phyloP scores from a whole-genome alignment of 2,888 invertebrate genomes.

The Odontocolon sp. region DNA sequence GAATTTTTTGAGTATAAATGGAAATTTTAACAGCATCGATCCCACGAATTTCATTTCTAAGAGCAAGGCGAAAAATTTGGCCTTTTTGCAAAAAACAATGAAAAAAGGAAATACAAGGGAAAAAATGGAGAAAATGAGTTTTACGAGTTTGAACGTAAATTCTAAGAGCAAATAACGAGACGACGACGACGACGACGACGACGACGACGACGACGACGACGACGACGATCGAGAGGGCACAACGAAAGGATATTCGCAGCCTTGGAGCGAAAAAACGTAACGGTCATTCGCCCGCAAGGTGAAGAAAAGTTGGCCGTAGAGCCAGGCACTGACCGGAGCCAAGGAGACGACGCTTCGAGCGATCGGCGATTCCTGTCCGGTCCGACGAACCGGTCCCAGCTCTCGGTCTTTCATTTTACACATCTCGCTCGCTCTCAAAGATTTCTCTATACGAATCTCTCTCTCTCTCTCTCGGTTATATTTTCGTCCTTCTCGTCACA shows the following conservation, averaged over 20 bases:
- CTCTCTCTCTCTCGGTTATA: conserved; percentile 34
- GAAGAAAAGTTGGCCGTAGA: conserved; percentile 78
- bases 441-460: conserved; percentile 24
- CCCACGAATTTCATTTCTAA: too few species aligned
- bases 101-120: too few species aligned
- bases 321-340: conserved; percentile 77
- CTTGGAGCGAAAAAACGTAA: conserved; percentile 78
- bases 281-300: conserved; percentile 79
- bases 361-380: conserved; percentile 74
- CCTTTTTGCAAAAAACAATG: too few species aligned
- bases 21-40: too few species aligned
- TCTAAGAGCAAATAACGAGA: too few species aligned
- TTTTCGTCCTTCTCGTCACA: conserved; percentile 39
- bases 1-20: too few species aligned
- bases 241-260: conserved; percentile 75
- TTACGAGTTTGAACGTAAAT: too few species aligned
- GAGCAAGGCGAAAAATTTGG: too few species aligned
- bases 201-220: conserved; percentile 34
- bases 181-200: conserved; percentile 6
- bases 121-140: too few species aligned
- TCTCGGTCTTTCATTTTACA: conserved; percentile 63
- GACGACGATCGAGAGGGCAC: conserved; percentile 57
- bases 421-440: conserved; percentile 32
- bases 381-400: conserved; percentile 68
- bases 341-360: conserved; percentile 76